phyloP scores from a whole-genome alignment of 1,140 invertebrate species.

The Platorchestia sp. region DNA sequence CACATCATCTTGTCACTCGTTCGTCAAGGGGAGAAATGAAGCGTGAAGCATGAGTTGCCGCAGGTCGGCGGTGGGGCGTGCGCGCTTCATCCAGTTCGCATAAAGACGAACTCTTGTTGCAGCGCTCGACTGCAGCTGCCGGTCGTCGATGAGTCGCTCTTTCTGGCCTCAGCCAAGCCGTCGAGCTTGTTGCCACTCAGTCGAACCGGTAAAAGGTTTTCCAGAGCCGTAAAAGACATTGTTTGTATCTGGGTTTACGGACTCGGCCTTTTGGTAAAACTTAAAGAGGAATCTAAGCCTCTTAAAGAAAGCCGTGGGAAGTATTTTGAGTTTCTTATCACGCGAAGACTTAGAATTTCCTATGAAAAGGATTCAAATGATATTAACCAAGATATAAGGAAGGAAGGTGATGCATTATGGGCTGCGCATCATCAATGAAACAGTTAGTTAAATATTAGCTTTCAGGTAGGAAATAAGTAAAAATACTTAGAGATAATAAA shows the following conservation, averaged over 20 bases:
- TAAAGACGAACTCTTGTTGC: not conserved
- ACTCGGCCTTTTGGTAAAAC: not conserved
- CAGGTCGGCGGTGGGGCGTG: not conserved
- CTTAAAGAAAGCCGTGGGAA: not conserved
- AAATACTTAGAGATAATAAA: not conserved
- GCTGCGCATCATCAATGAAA: not conserved
- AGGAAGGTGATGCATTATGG: not conserved
- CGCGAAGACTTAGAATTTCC: not conserved
- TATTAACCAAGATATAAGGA: not conserved
- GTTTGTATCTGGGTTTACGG: not conserved
- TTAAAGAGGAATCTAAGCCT: not conserved
- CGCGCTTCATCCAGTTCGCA: not conserved
- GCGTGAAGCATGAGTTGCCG: not conserved
- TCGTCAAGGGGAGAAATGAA: not conserved
- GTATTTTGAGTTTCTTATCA: not conserved
- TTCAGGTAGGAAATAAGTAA: not conserved
- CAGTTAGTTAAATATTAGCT: not conserved
- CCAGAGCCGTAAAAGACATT: not conserved
- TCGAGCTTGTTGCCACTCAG: not conserved
- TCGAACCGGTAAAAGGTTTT: not conserved
- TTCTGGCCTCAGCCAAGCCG: not conserved
- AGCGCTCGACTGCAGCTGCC: not conserved
- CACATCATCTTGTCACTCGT: not conserved
- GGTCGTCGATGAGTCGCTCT: not conserved
- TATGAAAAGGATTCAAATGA: not conserved